Base-by-base conservation (phyloP, 2,797 vertebrate species). In the Amphiprion clarkii region DNA sequence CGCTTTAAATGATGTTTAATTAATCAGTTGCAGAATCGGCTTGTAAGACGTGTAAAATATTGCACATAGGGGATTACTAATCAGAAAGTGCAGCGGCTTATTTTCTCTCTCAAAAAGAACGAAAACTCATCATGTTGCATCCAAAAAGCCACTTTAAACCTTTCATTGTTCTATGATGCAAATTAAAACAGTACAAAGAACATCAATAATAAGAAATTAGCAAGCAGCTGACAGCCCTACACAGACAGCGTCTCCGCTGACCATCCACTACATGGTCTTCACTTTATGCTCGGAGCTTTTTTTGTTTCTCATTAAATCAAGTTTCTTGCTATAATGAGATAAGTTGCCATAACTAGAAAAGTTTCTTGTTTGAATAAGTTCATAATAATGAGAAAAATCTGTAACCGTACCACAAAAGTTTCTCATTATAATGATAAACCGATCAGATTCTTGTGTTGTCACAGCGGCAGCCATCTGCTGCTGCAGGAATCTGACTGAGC, bases 41-140 rank as follows among this genome's bases (percentile, higher is more conserved):
- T 53, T 58, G 25, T 44, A 8, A 27, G 23, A 25, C 12, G 5
- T 16, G 36, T 5, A 42, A 56, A 33, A 7, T 4, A 29, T 10
- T 53, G 42, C 42, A 52, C 16, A 39, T 19, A 6, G 29, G 51
- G 46, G n/a, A 69, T 56, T 55, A 57, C 44, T 55, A 58, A 58
- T 11, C 21, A 67, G 33, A 71, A 65, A 58, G 5, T 48, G 62
- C 7, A 44, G 55, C 51, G 39, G 33, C 1, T 76, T 51, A 23
- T 57, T 83, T 66, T 57, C 3, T 5, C 25, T 69, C 58, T 78
- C 62, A 48, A 71, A 44, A 74, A 56, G 67, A 70, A n/a, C 65
- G 76, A 39, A 40, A 31, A 31, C 31, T 7, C 33, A 36, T 36
- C 33, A 36, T 10, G 33, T 7, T 36, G 8, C 33, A 36, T 48